Evolutionary conservation across 2,888 invertebrate species (phyloP), one percentile per base, ranked within the genome.

Genomic region (Spodoptera picta): DNA sequence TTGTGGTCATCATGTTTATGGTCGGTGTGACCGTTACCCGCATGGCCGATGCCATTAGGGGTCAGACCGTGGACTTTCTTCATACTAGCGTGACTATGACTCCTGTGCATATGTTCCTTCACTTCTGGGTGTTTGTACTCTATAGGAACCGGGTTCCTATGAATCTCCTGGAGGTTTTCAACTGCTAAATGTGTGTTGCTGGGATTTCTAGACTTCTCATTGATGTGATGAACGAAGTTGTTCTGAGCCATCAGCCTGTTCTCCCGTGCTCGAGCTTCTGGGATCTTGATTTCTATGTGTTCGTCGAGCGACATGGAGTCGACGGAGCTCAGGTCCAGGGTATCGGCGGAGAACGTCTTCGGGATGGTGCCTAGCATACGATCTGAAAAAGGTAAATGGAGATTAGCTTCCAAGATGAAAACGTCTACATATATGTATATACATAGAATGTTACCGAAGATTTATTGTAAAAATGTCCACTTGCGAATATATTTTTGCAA

Each of bases 261-360:
- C 67, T 95, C 95, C 66, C 92, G 83, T n/a, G 84, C 94, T 74
- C 95, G 87, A 1, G 94, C 82, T 78, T 91, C 95, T 74, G 84
- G 97, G 92, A 90, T 95, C 73, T 95, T 95, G 79, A 96, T 96
- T 79, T 95, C 95, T 43, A 96, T 95, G 80, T 96, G 96, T 65
- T 95, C 95, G 76, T 95, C 95, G 62, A 94, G 83, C 0, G 96
- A 96, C 82, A 96, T 95, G 58, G 96, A 96, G 76, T 96, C 96
- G 54, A 96, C 94, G 49, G 96, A 96, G 77, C 96, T 96, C 64
- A 95, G 83, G 77, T 95, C 95, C 57, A 96, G 86, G 4, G 96
- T 96, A 77, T 96, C 96, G 77, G 96, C 96, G 74, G 95, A 96
- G 85, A 95, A 92, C 11, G 93, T 90, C 77, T 94, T 94, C 69